phyloP scores from a whole-genome alignment of 1,140 invertebrate genomes.

The Venustaconcha ellipsiformis region DNA sequence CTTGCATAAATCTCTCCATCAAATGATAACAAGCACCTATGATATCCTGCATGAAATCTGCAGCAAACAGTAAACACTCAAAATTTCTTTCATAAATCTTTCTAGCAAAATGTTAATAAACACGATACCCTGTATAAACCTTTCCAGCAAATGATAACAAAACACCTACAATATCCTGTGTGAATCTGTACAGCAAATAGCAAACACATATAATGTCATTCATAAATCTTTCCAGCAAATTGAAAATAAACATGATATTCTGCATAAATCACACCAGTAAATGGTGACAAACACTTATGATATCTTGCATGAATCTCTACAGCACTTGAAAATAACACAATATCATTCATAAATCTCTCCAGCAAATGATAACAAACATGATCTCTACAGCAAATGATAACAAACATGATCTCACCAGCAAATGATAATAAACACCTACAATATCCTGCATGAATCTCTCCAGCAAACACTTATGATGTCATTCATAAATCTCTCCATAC shows the following conservation, averaged over 20 bases:
- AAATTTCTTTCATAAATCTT: constrained; percentile 53
- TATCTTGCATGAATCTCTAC: too few relatives aligned
- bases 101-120: constrained; percentile 19
- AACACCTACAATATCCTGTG: too few relatives aligned
- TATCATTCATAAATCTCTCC: too few relatives aligned
- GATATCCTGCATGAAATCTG: background rate
- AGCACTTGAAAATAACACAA: background rate
- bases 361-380: too few relatives aligned
- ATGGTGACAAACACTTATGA: constrained; percentile 9
- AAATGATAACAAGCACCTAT: background rate
- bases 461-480: constrained; percentile 2
- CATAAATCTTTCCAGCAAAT: too few relatives aligned
- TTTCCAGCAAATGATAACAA: too few relatives aligned
- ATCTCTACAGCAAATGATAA: too few relatives aligned
- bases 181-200: background rate
- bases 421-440: constrained; percentile 44
- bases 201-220: constrained; percentile 54
- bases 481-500: too few relatives aligned
- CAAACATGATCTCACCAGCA: too few relatives aligned
- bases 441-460: constrained; percentile 56
- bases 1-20: background rate
- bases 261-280: constrained; percentile 3
- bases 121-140: too few relatives aligned
- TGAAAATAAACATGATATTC: too few relatives aligned
- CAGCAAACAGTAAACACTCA: constrained; percentile 37